These are phyloP conservation scores for Ammospiza nelsoni DNA, from an alignment of 2,113 vertebrate species.

Conservation along the genomic window DNA sequence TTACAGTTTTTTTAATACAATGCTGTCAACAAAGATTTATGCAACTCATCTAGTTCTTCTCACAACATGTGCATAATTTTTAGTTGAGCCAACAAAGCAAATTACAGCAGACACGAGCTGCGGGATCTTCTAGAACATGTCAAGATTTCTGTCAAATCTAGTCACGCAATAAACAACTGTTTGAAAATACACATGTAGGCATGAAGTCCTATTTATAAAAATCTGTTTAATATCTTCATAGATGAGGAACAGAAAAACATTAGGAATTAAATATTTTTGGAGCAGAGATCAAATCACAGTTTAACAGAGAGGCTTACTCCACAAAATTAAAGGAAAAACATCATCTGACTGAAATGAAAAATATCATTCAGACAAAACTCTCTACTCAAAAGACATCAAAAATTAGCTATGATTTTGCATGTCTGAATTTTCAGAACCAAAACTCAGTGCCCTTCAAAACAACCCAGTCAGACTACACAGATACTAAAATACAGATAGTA, in stretches of 20 bases:
- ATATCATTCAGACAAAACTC: background rate
- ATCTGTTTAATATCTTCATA: slow-evolving; percentile 32
- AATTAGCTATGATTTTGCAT: background rate
- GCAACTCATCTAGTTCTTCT: slow-evolving; percentile 12
- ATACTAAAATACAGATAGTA: background rate
- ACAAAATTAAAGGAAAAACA: slow-evolving; percentile 12
- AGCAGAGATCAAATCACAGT: background rate
- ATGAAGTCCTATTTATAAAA: slow-evolving; percentile 10
- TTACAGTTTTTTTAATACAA: slow-evolving; percentile 18
- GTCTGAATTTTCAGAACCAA: background rate
- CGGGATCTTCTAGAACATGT: slow-evolving; percentile 17
- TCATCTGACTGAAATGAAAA: background rate
- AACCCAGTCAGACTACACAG: background rate
- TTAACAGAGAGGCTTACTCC: background rate
- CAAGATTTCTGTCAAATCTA: slow-evolving; percentile 49
- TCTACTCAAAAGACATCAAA: background rate
- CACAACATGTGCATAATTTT: slow-evolving; percentile 38
- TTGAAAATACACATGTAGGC: slow-evolving; percentile 30
- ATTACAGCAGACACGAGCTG: slow-evolving; percentile 16
- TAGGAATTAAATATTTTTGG: background rate
- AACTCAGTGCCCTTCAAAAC: background rate
- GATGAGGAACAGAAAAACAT: slow-evolving; percentile 8
- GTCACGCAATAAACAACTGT: slow-evolving; percentile 43
- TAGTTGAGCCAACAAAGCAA: slow-evolving; percentile 30
- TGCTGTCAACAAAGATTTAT: slow-evolving; percentile 37